These are phyloP conservation scores for Napeogenes sylphis DNA, from an alignment of 2,888 invertebrate species.

Conservation along the genomic window DNA sequence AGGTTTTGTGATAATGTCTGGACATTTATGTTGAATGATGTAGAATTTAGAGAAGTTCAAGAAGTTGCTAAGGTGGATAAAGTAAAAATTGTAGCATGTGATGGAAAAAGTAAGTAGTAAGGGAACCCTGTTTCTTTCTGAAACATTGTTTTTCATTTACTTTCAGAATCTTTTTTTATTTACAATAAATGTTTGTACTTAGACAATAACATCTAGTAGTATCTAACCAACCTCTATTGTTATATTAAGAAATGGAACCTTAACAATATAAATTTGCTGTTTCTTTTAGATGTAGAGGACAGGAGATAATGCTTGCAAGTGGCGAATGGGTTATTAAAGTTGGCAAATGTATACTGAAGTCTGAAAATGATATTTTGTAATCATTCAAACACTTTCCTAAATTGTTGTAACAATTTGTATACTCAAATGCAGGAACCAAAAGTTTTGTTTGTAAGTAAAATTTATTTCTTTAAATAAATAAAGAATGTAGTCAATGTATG, in stretches of 20 bases:
- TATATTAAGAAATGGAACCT: too few relatives aligned
- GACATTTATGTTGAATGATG: slow-evolving; percentile 99
- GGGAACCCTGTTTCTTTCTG: background rate
- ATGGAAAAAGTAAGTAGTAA: slow-evolving; percentile 90
- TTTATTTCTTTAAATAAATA: background rate
- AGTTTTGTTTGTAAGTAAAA: background rate
- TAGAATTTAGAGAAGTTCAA: slow-evolving; percentile 96
- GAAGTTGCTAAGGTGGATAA: slow-evolving; percentile 95
- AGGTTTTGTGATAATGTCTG: slow-evolving; percentile 99
- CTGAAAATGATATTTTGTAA: background rate
- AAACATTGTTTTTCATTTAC: too few relatives aligned
- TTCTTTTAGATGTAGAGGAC: slow-evolving; percentile 71
- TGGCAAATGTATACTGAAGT: slow-evolving; percentile 37
- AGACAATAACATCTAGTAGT: too few relatives aligned
- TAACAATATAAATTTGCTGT: too few relatives aligned
- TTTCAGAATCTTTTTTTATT: too few relatives aligned
- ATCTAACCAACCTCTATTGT: too few relatives aligned
- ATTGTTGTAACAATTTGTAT: background rate
- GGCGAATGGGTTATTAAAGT: slow-evolving; percentile 27
- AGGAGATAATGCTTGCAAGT: slow-evolving; percentile 50
- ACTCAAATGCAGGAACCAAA: slow-evolving; percentile 6
- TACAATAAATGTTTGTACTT: too few relatives aligned
- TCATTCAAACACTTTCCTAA: background rate
- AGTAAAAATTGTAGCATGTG: slow-evolving; percentile 98
- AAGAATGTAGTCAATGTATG: too few relatives aligned